A percentile compares a stretch with the other conserved stretches of the same genome.
phyloP scores from a whole-genome alignment of 2,797 vertebrate genomes.

The Gorsachius magnificus region DNA sequence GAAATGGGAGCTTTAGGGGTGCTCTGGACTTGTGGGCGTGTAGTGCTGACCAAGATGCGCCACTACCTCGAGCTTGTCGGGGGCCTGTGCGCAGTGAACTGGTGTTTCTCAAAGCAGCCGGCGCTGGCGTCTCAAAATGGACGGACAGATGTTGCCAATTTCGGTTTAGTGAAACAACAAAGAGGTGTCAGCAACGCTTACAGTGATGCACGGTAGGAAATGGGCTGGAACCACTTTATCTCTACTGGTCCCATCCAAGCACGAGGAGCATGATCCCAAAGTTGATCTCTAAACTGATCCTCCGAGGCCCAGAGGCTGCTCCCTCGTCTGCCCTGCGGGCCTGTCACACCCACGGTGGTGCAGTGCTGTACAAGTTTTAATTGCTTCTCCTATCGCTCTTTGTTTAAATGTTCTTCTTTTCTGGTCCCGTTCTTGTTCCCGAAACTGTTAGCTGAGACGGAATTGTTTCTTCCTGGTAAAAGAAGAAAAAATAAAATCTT shows the following conservation, averaged over 20 bases:
- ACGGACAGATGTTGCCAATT: neutral
- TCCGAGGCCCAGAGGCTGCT: neutral
- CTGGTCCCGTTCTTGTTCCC: neutral
- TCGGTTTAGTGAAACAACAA: neutral
- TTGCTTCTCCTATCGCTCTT: neutral
- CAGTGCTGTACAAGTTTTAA: neutral
- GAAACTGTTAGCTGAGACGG: neutral
- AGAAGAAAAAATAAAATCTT: neutral
- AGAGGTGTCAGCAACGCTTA: neutral
- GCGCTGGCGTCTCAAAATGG: neutral
- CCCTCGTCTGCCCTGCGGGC: neutral
- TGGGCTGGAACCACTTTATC: neutral
- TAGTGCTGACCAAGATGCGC: neutral
- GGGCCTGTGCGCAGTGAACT: neutral
- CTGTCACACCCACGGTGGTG: too few species aligned
- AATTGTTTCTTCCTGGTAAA: neutral
- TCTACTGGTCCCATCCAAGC: neutral
- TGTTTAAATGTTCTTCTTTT: neutral
- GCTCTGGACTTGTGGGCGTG: neutral
- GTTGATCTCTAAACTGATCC: neutral
- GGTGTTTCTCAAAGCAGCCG: neutral
- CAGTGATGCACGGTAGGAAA: neutral
- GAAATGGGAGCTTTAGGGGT: neutral
- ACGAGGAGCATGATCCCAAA: rapidly evolving
- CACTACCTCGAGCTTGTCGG: neutral